Conservation (phyloP, 2,113 vertebrate species). For the Apeltes quadracus region DNA sequence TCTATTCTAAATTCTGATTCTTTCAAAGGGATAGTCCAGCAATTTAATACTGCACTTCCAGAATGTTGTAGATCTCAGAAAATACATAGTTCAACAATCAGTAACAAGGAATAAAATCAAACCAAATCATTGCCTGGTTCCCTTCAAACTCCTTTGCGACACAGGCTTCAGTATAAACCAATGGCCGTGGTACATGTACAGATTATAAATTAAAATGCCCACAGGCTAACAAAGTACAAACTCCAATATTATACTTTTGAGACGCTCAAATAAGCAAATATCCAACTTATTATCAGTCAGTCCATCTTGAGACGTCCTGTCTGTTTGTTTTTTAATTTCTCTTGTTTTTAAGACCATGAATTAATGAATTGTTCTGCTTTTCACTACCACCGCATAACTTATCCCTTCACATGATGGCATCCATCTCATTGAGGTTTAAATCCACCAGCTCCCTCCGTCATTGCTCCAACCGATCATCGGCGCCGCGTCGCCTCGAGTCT, state of each 20-base stretch:
- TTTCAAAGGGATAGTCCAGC: neutral
- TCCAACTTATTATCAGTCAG: neutral
- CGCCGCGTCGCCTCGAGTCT: too few relatives aligned
- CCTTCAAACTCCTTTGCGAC: neutral
- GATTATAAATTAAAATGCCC: too few relatives aligned
- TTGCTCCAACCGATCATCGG: too few relatives aligned
- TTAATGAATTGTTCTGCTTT: neutral
- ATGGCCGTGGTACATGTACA: neutral
- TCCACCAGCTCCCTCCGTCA: neutral
- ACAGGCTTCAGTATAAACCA: neutral
- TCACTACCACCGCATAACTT: neutral
- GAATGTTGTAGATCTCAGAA: neutral
- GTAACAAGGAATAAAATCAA: neutral
- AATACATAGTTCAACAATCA: neutral
- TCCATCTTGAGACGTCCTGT: neutral
- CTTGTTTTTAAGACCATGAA: neutral
- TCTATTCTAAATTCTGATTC: neutral
- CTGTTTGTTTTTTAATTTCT: too few relatives aligned
- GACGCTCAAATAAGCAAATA: neutral
- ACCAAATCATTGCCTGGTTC: neutral
- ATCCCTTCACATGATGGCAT: neutral
- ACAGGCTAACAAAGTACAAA: neutral
- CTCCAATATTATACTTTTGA: neutral
- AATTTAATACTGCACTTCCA: neutral
- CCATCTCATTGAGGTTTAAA: neutral